Conservation (phyloP, 2,888 invertebrate genomes). For the Trisateles emortualis region DNA sequence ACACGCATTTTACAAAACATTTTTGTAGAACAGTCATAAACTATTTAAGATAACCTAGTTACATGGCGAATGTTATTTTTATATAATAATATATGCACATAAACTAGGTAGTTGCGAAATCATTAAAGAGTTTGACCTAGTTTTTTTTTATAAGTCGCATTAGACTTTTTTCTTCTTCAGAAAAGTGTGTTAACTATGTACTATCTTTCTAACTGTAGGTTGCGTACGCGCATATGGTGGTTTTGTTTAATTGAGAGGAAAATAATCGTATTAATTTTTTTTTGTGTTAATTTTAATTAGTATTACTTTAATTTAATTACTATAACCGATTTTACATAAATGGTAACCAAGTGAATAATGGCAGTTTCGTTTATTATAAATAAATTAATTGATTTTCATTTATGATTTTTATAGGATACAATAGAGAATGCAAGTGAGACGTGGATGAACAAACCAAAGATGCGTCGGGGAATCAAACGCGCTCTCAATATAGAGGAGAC, state of each 20-base stretch:
- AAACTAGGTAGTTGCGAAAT: neutral
- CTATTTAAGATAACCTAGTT: conserved; percentile 21
- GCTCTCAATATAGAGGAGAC: conserved; percentile 83
- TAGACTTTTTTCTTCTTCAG: no score
- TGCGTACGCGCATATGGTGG: no score
- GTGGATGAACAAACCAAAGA: conserved; percentile 75
- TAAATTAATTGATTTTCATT: no score
- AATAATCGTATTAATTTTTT: no score
- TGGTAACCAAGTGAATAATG: no score
- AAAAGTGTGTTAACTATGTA: no score
- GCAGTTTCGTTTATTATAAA: no score
- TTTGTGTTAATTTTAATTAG: no score
- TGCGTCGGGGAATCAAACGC: conserved; percentile 74
- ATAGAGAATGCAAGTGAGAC: conserved; percentile 82
- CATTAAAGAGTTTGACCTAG: neutral
- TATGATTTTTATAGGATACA: conserved; percentile 70
- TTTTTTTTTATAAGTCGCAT: neutral
- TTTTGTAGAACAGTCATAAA: conserved; percentile 13
- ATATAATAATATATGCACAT: conserved; percentile 4
- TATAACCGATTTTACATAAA: no score
- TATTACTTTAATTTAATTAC: no score
- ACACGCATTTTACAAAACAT: conserved; percentile 1
- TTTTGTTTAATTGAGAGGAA: no score
- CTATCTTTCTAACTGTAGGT: no score
- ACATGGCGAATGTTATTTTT: conserved; percentile 9